Base-by-base conservation (phyloP, 2,888 invertebrate genomes). In the Pteria penguin region DNA sequence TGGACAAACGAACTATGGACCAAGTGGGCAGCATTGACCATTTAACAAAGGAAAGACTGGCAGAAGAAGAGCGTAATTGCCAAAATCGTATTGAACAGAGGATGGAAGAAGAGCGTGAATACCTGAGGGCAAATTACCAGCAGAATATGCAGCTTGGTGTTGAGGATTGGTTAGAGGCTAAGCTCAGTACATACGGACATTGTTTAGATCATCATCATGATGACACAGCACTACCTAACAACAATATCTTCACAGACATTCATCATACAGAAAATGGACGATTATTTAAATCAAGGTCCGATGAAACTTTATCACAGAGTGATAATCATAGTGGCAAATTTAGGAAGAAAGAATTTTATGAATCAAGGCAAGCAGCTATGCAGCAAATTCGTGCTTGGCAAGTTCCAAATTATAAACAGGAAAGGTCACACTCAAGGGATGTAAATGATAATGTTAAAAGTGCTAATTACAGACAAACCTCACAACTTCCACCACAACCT, bases 261-360 rank as follows among this genome's bases (percentile, higher is more conserved):
- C 84, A 86, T 67, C 80, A 87, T 36, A 87, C 84, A n/a, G 84
- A 80, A 24, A 86, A 86, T 78, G 88, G 90, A 1, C 77, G 88
- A n/a, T 69, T 90, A 72, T 87, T 88, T 68, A 86, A 89, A 29
- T 88, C 91, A 2, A 85, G 90, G 32, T 91, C 91, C 1, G 92
- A 91, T 74, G 91, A 92, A 77, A 88, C 91, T 5, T 80, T 92
- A 26, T 91, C 91, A 1, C 89, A 89, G 86, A 89, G 89, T 67
- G 85, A 96, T 95, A 83, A 84, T 72, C 89, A 96, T 75, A 89
- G 99, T 95, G 93, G 98, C 94, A 90, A 98, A 68, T 83, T 84
- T 76, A 70, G 87, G 32, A 89, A 89, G 75, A 87, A 84, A 60
- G 84, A 87, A 5, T 88, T 89, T 72, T 88, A 89, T 67, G 88